phyloP scores from a whole-genome alignment of 1,140 invertebrate genomes.

The Aphidius gifuensis region DNA sequence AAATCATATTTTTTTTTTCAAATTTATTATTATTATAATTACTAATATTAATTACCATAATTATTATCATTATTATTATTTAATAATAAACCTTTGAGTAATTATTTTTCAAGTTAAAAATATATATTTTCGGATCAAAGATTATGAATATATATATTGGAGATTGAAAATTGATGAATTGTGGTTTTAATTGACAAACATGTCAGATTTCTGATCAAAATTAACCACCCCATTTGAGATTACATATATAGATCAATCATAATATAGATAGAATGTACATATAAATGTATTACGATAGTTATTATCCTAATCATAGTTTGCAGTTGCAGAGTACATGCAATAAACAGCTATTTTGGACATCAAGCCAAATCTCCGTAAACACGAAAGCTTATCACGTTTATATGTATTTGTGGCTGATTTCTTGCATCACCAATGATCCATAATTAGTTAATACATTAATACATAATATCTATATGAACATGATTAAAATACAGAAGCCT shows the following conservation, averaged over 20 bases:
- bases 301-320: slow-evolving; percentile 57
- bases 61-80: too few relatives aligned
- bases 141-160: background rate
- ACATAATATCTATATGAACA: too few relatives aligned
- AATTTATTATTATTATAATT: too few relatives aligned
- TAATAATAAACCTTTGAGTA: too few relatives aligned
- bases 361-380: slow-evolving; percentile 63
- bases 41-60: too few relatives aligned
- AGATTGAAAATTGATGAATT: background rate
- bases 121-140: too few relatives aligned
- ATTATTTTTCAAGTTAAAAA: too few relatives aligned
- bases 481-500: too few relatives aligned
- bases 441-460: slow-evolving; percentile 38
- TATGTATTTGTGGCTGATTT: slow-evolving; percentile 64
- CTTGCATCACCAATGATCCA: slow-evolving; percentile 68
- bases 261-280: too few relatives aligned
- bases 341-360: slow-evolving; percentile 73
- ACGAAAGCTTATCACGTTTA: slow-evolving; percentile 60
- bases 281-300: too few relatives aligned
- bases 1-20: too few relatives aligned
- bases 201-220: background rate
- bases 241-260: too few relatives aligned
- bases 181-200: slow-evolving; percentile 6
- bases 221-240: background rate
- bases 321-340: slow-evolving; percentile 69